Percentiles rank a stretch among this genome's conserved stretches.
phyloP scores from a whole-genome alignment of 2,113 vertebrate genomes.

The Heptranchias perlo region DNA sequence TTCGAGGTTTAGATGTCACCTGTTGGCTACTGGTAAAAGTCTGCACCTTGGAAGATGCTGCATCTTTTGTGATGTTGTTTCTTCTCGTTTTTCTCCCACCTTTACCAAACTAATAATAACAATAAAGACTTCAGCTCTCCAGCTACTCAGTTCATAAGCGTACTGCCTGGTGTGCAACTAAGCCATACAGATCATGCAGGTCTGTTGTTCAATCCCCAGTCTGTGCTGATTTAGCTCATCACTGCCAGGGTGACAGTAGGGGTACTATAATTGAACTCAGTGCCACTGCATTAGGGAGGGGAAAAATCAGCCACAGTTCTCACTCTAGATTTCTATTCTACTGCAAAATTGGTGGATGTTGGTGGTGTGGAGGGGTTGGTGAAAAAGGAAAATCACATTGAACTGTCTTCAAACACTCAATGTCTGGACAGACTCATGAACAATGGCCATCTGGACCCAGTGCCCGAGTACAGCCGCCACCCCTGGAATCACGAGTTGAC shows the following conservation, averaged over 20 bases:
- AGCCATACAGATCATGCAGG: background rate
- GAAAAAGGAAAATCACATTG: background rate
- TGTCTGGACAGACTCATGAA: background rate
- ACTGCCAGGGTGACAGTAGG: background rate
- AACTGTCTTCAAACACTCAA: background rate
- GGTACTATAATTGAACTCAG: too few species aligned
- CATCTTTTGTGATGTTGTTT: too few species aligned
- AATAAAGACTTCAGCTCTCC: background rate
- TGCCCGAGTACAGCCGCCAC: background rate
- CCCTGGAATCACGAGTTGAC: background rate
- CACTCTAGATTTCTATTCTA: background rate
- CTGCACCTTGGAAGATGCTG: too few species aligned
- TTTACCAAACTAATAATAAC: too few species aligned
- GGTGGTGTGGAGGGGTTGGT: background rate
- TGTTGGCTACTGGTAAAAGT: too few species aligned
- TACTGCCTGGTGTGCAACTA: too few species aligned
- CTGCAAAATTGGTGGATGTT: background rate
- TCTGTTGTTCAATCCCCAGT: background rate
- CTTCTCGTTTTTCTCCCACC: too few species aligned
- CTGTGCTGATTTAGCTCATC: background rate
- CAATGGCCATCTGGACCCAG: background rate
- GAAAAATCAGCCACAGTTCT: background rate
- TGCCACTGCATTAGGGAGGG: background rate
- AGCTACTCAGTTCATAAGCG: background rate
- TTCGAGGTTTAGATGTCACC: too few species aligned